Evolutionary conservation across 1,140 invertebrate genomes (phyloP), one percentile per base, ranked within the genome.

Genomic region (Oncopeltus fasciatus): DNA sequence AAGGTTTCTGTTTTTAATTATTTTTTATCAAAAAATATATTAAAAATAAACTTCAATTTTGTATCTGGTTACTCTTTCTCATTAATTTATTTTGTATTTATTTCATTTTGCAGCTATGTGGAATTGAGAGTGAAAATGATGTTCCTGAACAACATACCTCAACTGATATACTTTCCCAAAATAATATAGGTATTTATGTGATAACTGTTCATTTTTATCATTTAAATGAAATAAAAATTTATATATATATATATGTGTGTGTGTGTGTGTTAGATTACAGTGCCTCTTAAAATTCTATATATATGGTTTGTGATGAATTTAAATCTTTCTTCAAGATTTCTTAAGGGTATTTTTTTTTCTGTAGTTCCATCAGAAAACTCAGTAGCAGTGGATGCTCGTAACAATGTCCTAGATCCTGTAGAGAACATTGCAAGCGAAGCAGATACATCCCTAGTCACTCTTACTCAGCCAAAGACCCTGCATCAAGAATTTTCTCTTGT

Each of bases 401-500:
- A 51, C 26, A 28, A 57, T 3, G 44, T 38, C 27, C 33, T 59
- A 20, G 56, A 65, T 51, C 24, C 46, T 61, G 24, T 49, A 29
- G 61, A 66, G 59, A 16, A 24, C 8, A 61, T 8, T 27, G 24
- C 26, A n/a, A 27, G n/a, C 18, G 47, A 62, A 43, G 14, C 56
- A 29, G 59, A 57, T 20, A n/a, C 21, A 11, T 51, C 60, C 47
- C 16, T 29, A 20, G 29, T 21, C 5, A 33, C 21, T n/a, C 29
- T 43, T 43, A 28, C 64, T 29, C 79, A 78, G 60, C 81, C 79
- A 1, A 81, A 79, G 65, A 82, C 81, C 9, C 71, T 90, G 12
- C 83, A 90, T 70, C 88, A 92, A 75, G 90, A 93, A 74, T 94
- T 93, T 75, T 88, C 86, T 8, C 75, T 92, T 38, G 78, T 91